Percentiles rank a stretch among this genome's conserved stretches.
These are phyloP conservation scores for Xenotilapia longispinis DNA, from an alignment of 2,113 vertebrate genomes.

Conservation along the genomic window DNA sequence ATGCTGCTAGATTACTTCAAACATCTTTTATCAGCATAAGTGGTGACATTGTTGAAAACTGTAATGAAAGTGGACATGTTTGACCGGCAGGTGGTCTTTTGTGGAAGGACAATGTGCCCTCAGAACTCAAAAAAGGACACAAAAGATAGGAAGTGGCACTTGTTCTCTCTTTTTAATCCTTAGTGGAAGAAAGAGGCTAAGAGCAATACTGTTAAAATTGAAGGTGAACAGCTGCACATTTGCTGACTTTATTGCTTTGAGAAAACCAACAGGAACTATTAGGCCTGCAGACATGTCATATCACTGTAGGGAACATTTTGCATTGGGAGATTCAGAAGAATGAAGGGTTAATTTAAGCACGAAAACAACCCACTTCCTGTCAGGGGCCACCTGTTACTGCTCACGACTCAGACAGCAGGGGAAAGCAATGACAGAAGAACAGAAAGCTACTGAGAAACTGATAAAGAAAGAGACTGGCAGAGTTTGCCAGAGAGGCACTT, in stretches of 20 bases:
- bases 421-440: neutral
- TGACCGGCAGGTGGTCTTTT: neutral
- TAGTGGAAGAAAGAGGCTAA: neutral
- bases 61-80: neutral
- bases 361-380: conserved; percentile 30
- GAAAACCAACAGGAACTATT: neutral
- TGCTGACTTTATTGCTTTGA: neutral
- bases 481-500: neutral
- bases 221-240: neutral
- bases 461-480: neutral
- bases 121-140: neutral
- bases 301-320: neutral
- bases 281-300: neutral
- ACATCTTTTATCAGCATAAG: neutral
- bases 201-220: neutral
- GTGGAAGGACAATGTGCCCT: neutral
- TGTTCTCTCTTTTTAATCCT: neutral
- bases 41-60: neutral
- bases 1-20: neutral
- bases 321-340: neutral
- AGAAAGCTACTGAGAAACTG: neutral
- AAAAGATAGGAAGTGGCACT: neutral
- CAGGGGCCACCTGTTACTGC: conserved; percentile 48
- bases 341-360: conserved; percentile 14
- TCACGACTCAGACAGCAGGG: conserved; percentile 24